Evolutionary conservation across 2,888 invertebrate species (phyloP), one percentile per base, ranked within the genome.

Genomic region (Cephus nigrinus): DNA sequence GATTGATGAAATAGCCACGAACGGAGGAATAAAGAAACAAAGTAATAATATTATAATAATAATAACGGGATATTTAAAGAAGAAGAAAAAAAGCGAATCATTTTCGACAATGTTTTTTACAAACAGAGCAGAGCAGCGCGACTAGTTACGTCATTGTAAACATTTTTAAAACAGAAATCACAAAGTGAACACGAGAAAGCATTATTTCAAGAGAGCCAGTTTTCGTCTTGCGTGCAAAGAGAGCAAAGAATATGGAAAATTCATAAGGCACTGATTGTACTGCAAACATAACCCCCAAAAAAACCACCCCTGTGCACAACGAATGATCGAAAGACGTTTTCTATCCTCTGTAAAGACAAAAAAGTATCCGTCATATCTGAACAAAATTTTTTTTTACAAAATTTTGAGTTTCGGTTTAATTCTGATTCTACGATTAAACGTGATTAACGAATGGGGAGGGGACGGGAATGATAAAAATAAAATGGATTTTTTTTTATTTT

Each of bases 51-150:
- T 40, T 15, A 40, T 40, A 40, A 15, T 40, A 40, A 40, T 40
- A 15, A 40, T 40, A 15, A 15, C 40, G 40, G 40, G 4, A 40
- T 40, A 40, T 40, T 35, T 35, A 35, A 35, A 35, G 35, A 35
- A 12, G 31, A 31, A 31, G 1, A 31, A 35, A 87, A 87, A 88
- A 84, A 85, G 81, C 80, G 84, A 82, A 90, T 91, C 90, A 90
- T 90, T 91, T 91, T 91, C 90, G 90, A 91, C 89, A 87, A 90
- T 90, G 91, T 91, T 91, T 91, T 91, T 90, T 91, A 91, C 89
- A 76, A 88, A 83, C 89, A 86, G 86, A 89, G 88, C 90, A 88
- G 88, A 89, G 89, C 85, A 85, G 88, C 88, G 88, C 88, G 88
- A 88, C 86, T 89, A 89, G 88, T 89, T 76, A 75, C 74, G 78